Conservation (phyloP, 2,113 vertebrate species). For the Orientallactaga bullata region DNA sequence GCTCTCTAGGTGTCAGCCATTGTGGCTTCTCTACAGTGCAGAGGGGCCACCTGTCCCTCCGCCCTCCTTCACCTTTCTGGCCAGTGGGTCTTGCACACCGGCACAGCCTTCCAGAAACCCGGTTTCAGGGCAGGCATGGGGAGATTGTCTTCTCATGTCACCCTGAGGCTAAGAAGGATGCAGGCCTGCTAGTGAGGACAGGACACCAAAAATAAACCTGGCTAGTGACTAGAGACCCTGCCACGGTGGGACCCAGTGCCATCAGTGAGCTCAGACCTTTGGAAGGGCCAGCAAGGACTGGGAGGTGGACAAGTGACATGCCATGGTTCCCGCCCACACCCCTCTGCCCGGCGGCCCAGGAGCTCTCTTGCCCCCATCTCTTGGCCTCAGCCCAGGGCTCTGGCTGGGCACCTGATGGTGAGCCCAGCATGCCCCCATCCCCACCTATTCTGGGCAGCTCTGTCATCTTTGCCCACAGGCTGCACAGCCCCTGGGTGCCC, state of each 20-base stretch:
- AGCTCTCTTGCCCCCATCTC: background rate
- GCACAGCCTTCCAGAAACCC: background rate
- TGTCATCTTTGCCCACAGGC: slow-evolving; percentile 91
- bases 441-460: slow-evolving; percentile 87
- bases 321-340: accelerated
- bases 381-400: background rate
- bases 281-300: background rate
- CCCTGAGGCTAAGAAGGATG: background rate
- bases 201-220: background rate
- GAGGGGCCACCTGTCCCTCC: background rate
- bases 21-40: background rate
- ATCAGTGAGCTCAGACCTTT: background rate
- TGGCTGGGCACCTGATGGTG: background rate
- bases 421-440: slow-evolving; percentile 65
- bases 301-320: background rate
- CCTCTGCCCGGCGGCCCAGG: accelerated
- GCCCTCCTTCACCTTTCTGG: background rate
- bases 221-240: background rate
- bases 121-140: background rate
- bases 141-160: background rate
- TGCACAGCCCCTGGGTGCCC: slow-evolving; percentile 91
- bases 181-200: background rate
- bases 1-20: accelerated
- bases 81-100: accelerated
- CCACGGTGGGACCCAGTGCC: background rate